A percentile compares a stretch with the other conserved stretches of the same genome.
Evolutionary conservation across 2,797 vertebrate genomes (phyloP).

Genomic region (Allenopithecus nigroviridis): DNA sequence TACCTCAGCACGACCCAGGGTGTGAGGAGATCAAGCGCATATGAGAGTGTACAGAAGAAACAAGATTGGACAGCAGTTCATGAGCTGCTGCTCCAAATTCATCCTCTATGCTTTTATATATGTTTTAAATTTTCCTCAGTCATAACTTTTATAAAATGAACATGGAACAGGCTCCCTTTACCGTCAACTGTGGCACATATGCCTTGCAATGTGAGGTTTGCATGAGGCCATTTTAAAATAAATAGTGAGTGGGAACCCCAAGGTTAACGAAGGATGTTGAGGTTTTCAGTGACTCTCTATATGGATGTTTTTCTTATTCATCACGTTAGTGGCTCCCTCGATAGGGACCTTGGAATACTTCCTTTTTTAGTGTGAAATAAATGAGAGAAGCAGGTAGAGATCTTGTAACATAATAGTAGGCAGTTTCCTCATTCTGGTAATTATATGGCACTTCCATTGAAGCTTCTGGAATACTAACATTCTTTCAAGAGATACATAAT

Average conservation of each 20-base stretch:
- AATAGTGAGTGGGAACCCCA: neutral
- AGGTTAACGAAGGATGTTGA: neutral
- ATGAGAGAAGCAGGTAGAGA: conserved; percentile 39
- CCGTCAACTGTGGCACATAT: neutral
- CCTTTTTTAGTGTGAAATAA: conserved; percentile 23
- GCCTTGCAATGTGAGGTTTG: neutral
- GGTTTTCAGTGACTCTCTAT: neutral
- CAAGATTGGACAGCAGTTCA: neutral
- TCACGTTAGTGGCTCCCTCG: neutral
- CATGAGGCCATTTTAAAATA: neutral
- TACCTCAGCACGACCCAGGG: neutral
- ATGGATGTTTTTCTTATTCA: neutral
- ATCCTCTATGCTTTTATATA: neutral
- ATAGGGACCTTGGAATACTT: neutral
- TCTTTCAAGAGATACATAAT: conserved; percentile 50
- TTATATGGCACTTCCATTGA: conserved; percentile 29
- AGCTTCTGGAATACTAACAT: conserved; percentile 41
- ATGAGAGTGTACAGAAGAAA: neutral
- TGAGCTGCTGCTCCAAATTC: neutral
- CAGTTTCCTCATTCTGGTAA: conserved; percentile 41
- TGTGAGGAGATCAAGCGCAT: neutral
- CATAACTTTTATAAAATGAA: neutral
- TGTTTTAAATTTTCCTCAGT: neutral
- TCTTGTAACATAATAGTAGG: neutral
- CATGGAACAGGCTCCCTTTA: neutral